These are phyloP conservation scores for Rotaria socialis DNA, from an alignment of 2,888 invertebrate genomes.

Conservation along the genomic window DNA sequence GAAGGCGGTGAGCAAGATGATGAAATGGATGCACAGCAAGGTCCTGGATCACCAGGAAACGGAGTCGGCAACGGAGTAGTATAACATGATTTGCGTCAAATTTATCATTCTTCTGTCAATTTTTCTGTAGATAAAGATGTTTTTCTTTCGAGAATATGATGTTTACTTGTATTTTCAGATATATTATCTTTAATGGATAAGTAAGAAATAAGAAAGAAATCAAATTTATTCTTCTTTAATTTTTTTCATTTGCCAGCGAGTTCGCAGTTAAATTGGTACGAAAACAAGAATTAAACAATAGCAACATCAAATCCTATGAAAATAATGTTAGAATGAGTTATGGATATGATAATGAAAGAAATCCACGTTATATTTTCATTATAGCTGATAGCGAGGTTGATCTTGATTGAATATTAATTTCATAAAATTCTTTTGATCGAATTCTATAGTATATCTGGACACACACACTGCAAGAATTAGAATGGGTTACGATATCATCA, in stretches of 20 bases:
- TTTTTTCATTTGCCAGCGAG: too few relatives aligned
- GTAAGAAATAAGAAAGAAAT: neutral
- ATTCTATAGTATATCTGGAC: too few relatives aligned
- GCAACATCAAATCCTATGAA: too few relatives aligned
- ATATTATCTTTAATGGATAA: neutral
- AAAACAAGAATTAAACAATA: neutral
- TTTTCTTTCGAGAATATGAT: neutral
- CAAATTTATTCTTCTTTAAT: too few relatives aligned
- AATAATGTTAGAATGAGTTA: too few relatives aligned
- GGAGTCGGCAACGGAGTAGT: neutral
- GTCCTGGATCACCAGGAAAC: neutral
- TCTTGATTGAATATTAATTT: neutral
- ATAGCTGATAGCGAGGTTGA: neutral
- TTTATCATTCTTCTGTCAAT: neutral
- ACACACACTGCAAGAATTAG: neutral
- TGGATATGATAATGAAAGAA: too few relatives aligned
- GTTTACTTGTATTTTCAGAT: neutral
- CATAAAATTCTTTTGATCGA: neutral
- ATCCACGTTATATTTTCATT: too few relatives aligned
- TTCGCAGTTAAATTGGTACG: neutral
- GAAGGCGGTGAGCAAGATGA: conserved; percentile 14
- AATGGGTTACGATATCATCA: neutral
- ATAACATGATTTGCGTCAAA: neutral
- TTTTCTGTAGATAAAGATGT: neutral
- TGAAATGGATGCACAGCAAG: conserved; percentile 19